Evolutionary conservation across 2,888 invertebrate genomes (phyloP).

Genomic region (Plagodis pulveraria): DNA sequence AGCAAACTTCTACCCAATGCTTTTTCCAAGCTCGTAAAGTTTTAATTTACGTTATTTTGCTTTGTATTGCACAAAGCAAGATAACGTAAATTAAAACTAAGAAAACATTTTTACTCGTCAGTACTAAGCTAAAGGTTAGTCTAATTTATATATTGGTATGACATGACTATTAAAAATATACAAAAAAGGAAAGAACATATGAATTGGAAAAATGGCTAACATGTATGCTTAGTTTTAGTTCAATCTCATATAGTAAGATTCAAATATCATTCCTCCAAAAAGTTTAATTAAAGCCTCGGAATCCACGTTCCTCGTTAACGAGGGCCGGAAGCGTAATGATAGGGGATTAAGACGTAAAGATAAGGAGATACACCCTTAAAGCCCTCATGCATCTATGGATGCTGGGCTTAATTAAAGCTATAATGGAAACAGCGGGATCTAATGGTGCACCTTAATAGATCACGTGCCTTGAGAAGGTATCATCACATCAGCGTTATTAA

Average conservation of each 20-base stretch:
- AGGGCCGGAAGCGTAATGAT: slow-evolving; percentile 57
- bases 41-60: too few species aligned
- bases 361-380: slow-evolving; percentile 62
- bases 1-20: too few species aligned
- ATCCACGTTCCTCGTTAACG: slow-evolving; percentile 26
- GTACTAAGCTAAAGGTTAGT: too few species aligned
- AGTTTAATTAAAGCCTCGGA: slow-evolving; percentile 11
- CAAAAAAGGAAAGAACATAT: too few species aligned
- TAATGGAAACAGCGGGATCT: slow-evolving; percentile 36
- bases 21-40: too few species aligned
- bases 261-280: background rate
- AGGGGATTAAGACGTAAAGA: slow-evolving; percentile 78
- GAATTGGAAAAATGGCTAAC: too few species aligned
- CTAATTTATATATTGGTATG: too few species aligned
- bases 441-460: slow-evolving; percentile 19
- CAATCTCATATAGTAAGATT: slow-evolving; percentile 1
- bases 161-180: too few species aligned
- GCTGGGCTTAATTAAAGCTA: slow-evolving; percentile 68
- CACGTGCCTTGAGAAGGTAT: slow-evolving; percentile 7
- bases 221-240: background rate
- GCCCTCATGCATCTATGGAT: slow-evolving; percentile 52
- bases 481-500: too few species aligned
- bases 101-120: too few species aligned
- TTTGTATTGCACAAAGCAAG: too few species aligned
- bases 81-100: too few species aligned